phyloP scores from a whole-genome alignment of 2,797 vertebrate species.

The Prionace glauca region DNA sequence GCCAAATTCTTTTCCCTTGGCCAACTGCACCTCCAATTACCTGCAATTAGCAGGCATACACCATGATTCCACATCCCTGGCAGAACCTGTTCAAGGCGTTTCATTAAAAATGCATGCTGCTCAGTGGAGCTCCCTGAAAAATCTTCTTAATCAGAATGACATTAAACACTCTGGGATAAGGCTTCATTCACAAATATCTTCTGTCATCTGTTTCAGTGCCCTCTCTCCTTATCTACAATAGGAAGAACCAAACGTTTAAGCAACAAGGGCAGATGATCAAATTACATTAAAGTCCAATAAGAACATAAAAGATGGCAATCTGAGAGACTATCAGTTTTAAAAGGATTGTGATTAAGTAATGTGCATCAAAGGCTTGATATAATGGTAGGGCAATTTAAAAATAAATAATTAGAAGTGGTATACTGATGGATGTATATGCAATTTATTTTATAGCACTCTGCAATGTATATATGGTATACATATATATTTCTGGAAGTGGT shows the following conservation, averaged over 20 bases:
- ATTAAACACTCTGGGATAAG: background rate
- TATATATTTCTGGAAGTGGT: no score
- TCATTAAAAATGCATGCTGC: background rate
- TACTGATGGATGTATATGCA: background rate
- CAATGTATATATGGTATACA: background rate
- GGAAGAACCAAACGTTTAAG: background rate
- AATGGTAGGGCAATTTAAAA: background rate
- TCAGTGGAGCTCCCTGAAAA: background rate
- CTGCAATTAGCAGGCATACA: background rate
- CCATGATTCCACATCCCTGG: background rate
- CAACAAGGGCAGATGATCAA: background rate
- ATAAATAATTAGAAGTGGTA: background rate
- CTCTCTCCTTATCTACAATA: background rate
- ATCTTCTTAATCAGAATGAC: background rate
- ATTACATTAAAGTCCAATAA: background rate
- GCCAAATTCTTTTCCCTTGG: background rate
- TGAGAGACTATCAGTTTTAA: background rate
- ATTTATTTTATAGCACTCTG: background rate
- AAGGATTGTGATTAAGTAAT: background rate
- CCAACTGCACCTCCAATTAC: background rate
- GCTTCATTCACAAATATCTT: background rate
- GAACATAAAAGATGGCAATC: background rate
- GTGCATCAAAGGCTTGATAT: background rate
- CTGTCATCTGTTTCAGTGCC: background rate
- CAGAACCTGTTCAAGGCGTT: background rate